Conservation (phyloP, 2,113 vertebrate species). For the Arenaria interpres region DNA sequence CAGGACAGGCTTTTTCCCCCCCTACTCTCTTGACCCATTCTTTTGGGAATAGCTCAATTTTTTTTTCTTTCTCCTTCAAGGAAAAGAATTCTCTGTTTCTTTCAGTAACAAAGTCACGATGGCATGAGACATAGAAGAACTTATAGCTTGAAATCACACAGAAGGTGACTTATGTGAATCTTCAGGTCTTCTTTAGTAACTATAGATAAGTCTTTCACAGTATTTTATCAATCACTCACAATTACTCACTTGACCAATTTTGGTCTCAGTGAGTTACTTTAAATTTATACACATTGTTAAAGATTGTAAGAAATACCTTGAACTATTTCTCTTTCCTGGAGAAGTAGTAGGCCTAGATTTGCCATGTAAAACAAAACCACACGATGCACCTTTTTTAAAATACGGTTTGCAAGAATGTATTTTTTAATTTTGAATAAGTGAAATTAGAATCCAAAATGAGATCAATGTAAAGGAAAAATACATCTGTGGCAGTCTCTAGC, state of each 20-base stretch:
- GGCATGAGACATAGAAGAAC: background rate
- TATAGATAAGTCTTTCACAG: background rate
- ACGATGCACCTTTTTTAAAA: background rate
- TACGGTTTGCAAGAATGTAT: accelerated
- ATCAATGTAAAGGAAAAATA: background rate
- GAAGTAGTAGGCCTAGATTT: background rate
- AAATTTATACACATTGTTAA: background rate
- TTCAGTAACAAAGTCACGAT: background rate
- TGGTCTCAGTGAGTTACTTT: background rate
- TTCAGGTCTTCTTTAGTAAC: background rate
- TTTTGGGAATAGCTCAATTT: background rate
- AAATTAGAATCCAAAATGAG: background rate
- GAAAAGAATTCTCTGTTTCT: background rate
- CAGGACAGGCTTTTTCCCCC: background rate
- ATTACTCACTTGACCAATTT: background rate
- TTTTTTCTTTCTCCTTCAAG: background rate
- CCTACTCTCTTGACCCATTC: background rate
- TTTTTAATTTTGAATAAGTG: background rate
- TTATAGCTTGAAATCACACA: background rate
- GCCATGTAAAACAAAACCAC: background rate
- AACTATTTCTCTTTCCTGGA: background rate
- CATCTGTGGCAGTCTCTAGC: accelerated
- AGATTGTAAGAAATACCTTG: background rate
- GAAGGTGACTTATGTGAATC: background rate
- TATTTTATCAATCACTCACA: background rate